Base-by-base conservation (phyloP, 2,113 vertebrate species). In the Girardinichthys multiradiatus region DNA sequence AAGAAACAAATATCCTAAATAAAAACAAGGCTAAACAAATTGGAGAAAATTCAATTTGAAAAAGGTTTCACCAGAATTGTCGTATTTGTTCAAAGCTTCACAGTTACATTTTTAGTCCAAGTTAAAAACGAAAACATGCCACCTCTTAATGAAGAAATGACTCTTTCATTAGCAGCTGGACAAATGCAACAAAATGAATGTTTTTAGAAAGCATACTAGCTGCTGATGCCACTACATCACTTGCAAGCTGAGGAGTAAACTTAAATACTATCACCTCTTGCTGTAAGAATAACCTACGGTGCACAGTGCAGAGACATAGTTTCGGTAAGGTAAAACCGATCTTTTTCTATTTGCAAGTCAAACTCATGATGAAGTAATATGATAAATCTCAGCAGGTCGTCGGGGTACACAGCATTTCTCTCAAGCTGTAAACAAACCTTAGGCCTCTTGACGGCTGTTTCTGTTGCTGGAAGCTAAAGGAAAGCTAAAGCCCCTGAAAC, bases 401-500 rank as follows among this genome's bases (percentile, higher is more conserved):
- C 64, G 58, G 31, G 15, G 68, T 77, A 30, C 45, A 1, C 31
- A 26, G 30, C 12, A 28, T 62, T 76, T 72, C 21, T 67, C 39
- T 13, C 30, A 39, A 54, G 21, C n/a, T 48, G 58, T 57, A 69
- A 81, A 72, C 57, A 72, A 62, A 68, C 63, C 69, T 79, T 64
- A 66, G 75, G 75, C 66, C 45, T 57, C 39, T 10, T 24, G 59
- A 81, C 68, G 57, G 28, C 58, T 68, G 58, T 37, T 61, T 64
- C 67, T 82, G 76, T 82, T 70, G 77, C 48, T 54, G 48, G 48
- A 24, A 54, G 48, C 48, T 54, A 24, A n/a, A 54, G 48, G 9
- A 54, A 54, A 54, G 48, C 48, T 54, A n/a, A 54, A 54, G 48
- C 48, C 48, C 48, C 48, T 24, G 48, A 54, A 54, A 24, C 48